Evolutionary conservation across 2,113 vertebrate genomes (phyloP), one percentile per base, ranked within the genome.

Genomic region (Halcyon malimbica): DNA sequence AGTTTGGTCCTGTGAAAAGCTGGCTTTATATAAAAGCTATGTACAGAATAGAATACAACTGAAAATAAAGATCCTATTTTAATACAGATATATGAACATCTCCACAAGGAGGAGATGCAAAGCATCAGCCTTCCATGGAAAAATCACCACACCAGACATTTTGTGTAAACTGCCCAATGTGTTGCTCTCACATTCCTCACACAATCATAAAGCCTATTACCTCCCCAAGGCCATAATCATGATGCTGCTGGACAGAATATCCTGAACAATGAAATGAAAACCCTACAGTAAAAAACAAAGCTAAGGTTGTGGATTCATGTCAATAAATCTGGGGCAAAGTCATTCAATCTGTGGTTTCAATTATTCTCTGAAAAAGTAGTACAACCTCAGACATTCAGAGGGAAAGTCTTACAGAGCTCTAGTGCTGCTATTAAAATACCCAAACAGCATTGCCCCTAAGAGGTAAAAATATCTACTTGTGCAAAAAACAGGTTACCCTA

Each of bases 161-260:
- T 76, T 90, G 60, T 81, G 79, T 86, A 92, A 94, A 92, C 68
- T 90, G 84, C 35, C 70, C 73, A 78, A 37, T 92, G 73, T 81
- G 37, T 89, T 92, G 69, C 59, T 93, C 37, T 83, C 79, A 70
- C 35, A 73, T 93, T 93, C 64, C 42, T 95, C 75, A 91, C 83
- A 63, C n/a, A 48, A 60, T 95, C 64, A 54, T 88, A 90, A 95
- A 90, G 23, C 39, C 76, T 88, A 64, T 95, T 94, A 80, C 77
- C 14, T 95, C 79, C 79, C 67, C 46, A 79, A 90, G 88, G 85
- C 84, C 12, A 16, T 74, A 92, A 80, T 65, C 11, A 2, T 48
- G 68, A 51, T 92, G 68, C 0, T 24, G 26, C 41, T 64, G 59
- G 71, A 92, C 69, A 90, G 68, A 95, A 77, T 81, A 92, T 92